These are phyloP conservation scores for Agriopis marginaria DNA, from an alignment of 2,888 invertebrate genomes.

Conservation along the genomic window DNA sequence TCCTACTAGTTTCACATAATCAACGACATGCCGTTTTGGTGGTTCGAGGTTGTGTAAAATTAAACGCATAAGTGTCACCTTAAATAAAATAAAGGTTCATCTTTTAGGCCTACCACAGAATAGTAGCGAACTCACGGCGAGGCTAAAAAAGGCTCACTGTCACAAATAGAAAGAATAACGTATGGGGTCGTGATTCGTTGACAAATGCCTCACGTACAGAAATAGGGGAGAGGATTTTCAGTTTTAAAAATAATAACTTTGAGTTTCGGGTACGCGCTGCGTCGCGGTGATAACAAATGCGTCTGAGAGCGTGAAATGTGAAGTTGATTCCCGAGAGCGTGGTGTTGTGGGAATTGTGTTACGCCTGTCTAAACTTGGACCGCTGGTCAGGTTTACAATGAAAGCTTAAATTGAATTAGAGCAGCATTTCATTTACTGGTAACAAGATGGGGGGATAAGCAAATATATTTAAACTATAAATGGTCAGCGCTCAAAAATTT, in stretches of 20 bases:
- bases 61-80: neutral
- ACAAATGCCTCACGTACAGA: conserved; percentile 62
- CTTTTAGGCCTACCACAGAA: conserved; percentile 11
- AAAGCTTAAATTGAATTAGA: neutral
- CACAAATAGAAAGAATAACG: conserved; percentile 45
- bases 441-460: neutral
- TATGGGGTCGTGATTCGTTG: conserved; percentile 73
- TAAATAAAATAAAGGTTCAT: neutral
- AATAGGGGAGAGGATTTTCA: conserved; percentile 50
- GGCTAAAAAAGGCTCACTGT: conserved; percentile 39
- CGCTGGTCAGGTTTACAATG: conserved; percentile 3
- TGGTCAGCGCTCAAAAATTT: no score
- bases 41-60: no score
- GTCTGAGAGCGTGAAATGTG: conserved; percentile 51
- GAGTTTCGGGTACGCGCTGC: conserved; percentile 49
- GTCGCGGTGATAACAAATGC: conserved; percentile 57
- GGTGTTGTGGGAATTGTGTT: conserved; percentile 24
- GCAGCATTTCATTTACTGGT: neutral
- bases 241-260: conserved; percentile 69
- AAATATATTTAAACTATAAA: no score
- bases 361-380: conserved; percentile 35
- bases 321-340: conserved; percentile 24
- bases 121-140: conserved; percentile 12
- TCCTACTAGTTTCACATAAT: no score
- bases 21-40: no score